A percentile compares a stretch with the other conserved stretches of the same genome.
These are phyloP conservation scores for Anhinga anhinga DNA, from an alignment of 2,113 vertebrate species.

Conservation along the genomic window DNA sequence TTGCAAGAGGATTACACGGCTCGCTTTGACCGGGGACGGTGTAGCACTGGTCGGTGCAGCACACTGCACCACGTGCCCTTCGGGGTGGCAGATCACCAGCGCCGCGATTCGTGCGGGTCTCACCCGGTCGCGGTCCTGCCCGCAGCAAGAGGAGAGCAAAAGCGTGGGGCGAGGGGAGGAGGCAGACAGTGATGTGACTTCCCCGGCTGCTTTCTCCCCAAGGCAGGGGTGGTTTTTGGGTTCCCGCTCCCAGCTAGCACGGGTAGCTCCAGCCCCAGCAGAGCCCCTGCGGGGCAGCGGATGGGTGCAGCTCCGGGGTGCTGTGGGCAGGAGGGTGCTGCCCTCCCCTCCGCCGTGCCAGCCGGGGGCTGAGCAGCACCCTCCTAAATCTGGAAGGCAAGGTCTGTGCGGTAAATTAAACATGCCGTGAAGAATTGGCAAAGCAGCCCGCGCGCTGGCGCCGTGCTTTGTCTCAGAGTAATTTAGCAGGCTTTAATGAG, in stretches of 20 bases:
- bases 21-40: fast-evolving
- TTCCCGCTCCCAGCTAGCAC: neutral
- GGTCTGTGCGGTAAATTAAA: neutral
- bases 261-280: neutral
- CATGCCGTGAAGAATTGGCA: neutral
- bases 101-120: fast-evolving
- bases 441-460: neutral
- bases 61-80: fast-evolving
- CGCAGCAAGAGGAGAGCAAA: fast-evolving
- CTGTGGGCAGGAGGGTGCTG: neutral
- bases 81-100: neutral
- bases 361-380: neutral
- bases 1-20: neutral
- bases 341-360: fast-evolving
- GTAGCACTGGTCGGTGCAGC: fast-evolving
- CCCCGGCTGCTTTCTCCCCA: neutral
- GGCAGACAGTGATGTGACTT: neutral
- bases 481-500: slow-evolving; percentile 49
- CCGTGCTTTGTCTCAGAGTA: slow-evolving; percentile 9
- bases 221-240: neutral
- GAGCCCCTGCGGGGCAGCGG: neutral
- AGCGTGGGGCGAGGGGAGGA: neutral
- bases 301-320: neutral
- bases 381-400: neutral
- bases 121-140: neutral